Percentiles rank a stretch among this genome's conserved stretches.
Evolutionary conservation across 1,140 invertebrate genomes (phyloP).

Genomic region (Plutomurus gul): DNA sequence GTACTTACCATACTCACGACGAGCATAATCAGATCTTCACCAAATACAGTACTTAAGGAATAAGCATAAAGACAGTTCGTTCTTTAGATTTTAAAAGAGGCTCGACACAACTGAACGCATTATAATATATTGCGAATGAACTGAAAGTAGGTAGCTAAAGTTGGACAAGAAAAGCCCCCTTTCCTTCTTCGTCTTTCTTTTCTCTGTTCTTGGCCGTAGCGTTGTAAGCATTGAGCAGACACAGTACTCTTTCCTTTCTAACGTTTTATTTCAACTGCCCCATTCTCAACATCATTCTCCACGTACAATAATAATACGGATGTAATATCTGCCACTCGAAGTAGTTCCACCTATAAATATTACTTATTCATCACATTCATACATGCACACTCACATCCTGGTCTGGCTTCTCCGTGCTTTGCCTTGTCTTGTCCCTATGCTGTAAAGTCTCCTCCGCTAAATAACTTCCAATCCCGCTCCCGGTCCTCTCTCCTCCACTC

Average conservation of each 20-base stretch:
- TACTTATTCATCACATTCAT: constrained; percentile 32
- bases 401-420: not conserved
- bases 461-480: constrained; percentile 15
- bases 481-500: not conserved
- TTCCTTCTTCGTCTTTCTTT: not conserved
- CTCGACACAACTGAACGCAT: not conserved
- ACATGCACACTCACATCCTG: constrained; percentile 4
- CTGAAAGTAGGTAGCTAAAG: too few relatives aligned
- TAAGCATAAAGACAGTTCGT: not conserved
- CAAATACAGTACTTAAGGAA: not conserved
- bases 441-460: not conserved
- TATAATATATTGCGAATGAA: not conserved
- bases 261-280: constrained; percentile 4
- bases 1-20: not conserved
- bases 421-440: not conserved
- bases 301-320: constrained; percentile 27
- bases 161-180: not conserved
- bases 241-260: not conserved
- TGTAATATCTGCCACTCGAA: constrained; percentile 24
- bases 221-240: not conserved
- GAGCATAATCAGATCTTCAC: not conserved
- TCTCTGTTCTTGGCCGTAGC: not conserved
- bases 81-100: not conserved
- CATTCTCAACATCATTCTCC: constrained; percentile 15
- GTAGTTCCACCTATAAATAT: constrained; percentile 26